Evolutionary conservation across 1,140 invertebrate species (phyloP), one percentile per base, ranked within the genome.

Genomic region (Atta colombica): DNA sequence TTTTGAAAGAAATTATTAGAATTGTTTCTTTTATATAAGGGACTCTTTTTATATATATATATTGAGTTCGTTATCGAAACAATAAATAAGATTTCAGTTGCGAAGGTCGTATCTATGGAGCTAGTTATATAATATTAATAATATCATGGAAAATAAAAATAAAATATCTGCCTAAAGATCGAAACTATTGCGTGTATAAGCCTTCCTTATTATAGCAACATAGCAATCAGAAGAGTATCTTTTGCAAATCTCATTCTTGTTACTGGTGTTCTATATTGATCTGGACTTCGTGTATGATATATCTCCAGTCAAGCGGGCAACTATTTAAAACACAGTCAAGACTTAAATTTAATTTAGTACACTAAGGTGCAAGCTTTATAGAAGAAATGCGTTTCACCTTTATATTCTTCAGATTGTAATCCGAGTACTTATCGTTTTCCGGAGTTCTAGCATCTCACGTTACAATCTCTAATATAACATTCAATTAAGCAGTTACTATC

Each of bases 291-390:
- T 72, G 49, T 58, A 63, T 39, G 16, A 6, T 51, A n/a, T 84
- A 74, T 84, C 69, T 84, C 69, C 69, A 63, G 80, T 84, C 80
- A 84, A 75, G 18, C 35, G 31, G 58, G 18, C 53, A n/a, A 81
- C 55, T 74, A 69, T 69, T 31, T 69, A 55, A 74, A 61, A 74
- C 31, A 14, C 53, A 3, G 25, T 51, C 45, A 61, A n/a, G 45
- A 63, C 12, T 58, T 31, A 63, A 58, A 63, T 78, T 81, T 49
- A 53, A 80, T 45, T 74, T 31, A 49, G 35, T 53, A 16, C 55
- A 25, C 25, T 82, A 31, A 18, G 2, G 16, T 82, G 68, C 39
- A 74, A 49, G 39, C 25, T 61, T 49, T 14, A 49, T 49, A 60
- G 39, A 45, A 60, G 7, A 53, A 74, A 35, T 61, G 25, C 8